These are phyloP conservation scores for Lamprotornis superbus DNA, from an alignment of 2,113 vertebrate genomes.

Conservation along the genomic window DNA sequence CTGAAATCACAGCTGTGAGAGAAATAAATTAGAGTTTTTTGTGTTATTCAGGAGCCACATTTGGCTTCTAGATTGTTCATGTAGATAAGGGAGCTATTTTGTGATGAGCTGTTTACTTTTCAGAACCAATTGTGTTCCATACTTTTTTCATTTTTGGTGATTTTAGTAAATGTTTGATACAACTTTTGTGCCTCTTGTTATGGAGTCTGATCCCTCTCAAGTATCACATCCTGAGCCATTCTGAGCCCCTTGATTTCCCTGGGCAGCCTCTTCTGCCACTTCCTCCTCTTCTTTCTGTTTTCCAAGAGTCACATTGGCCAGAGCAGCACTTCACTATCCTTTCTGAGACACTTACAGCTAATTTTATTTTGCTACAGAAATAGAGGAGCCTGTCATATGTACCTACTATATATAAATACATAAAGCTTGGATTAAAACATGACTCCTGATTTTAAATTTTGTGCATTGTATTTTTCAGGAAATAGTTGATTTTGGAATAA, in stretches of 20 bases:
- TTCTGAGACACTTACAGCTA: neutral
- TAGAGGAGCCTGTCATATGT: neutral
- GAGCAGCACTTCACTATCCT: neutral
- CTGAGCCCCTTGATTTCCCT: neutral
- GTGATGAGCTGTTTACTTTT: neutral
- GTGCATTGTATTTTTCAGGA: neutral
- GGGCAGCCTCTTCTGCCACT: neutral
- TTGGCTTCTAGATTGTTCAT: neutral
- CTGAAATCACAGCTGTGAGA: neutral
- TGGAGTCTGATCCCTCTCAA: neutral
- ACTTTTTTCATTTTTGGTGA: neutral
- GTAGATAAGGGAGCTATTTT: neutral
- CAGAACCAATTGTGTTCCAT: neutral
- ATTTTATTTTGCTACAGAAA: neutral
- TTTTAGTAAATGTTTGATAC: neutral
- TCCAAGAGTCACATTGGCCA: neutral
- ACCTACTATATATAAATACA: neutral
- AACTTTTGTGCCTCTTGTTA: neutral
- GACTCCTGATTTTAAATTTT: neutral
- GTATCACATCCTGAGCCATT: fast-evolving
- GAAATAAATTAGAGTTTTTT: neutral
- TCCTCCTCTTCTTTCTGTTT: neutral
- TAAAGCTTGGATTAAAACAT: neutral
- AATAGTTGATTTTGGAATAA: neutral
- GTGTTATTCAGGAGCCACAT: neutral